Base-by-base conservation (phyloP, 2,888 invertebrate species). In the Stenotaenia linearis region DNA sequence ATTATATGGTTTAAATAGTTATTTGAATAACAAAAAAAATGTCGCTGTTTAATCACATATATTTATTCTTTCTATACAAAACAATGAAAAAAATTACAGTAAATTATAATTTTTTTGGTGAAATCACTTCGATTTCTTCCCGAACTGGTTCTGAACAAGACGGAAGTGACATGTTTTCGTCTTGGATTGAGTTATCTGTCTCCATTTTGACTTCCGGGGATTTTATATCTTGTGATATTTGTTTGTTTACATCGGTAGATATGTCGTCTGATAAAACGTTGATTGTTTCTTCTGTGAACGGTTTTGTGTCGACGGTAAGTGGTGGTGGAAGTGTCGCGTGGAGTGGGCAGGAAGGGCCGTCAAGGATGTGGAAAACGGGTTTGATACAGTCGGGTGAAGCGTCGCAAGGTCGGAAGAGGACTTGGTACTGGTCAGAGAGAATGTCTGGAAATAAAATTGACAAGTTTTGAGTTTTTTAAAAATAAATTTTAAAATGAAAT, bases 341-440 rank as follows among this genome's bases (percentile, higher is more conserved):
- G 5, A 78, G 32, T 9, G 40, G 15, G 74, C 80, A 80, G 25
- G 77, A 35, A 12, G 21, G 12, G 37, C 75, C 75, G 21, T 78
- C 75, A 6, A 79, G 28, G 1, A 77, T 69, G 10, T 76, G 76
- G 25, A 79, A 45, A 12, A 78, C 45, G 4, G 80, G 80, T 28
- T 2, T 18, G 5, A 21, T 21, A 74, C 78, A 79, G 21, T 15
- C 25, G 9, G 35, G 25, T 10, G 78, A 79, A 10, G 69, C 30
- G 25, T 77, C 91, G 85, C 96, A 97, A 0, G 92, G 89, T 81
- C 90, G 88, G 86, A 93, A 96, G 81, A 97, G 86, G 80, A 95
- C 92, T 89, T 92, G 90, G 82, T 88, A 86, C 28, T 86, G 85
- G 83, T 90, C 90, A 86, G 88, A 50, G 76, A 80, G 45, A 69